phyloP scores from a whole-genome alignment of 2,113 vertebrate species.

The Albula glossodonta region DNA sequence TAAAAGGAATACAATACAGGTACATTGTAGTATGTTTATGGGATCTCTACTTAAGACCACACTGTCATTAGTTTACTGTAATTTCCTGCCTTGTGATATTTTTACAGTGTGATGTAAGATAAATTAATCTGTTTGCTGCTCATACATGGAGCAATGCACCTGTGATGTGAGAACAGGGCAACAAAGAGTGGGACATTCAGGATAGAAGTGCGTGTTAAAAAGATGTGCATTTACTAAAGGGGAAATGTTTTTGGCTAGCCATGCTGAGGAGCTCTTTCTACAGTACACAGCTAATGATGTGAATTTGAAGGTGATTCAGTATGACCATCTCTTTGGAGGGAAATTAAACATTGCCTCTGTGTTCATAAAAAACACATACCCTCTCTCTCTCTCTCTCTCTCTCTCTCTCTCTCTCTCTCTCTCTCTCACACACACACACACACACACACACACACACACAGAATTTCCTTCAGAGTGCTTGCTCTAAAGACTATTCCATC shows the following conservation, averaged over 20 bases:
- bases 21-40: too few species aligned
- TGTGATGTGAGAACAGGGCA: background rate
- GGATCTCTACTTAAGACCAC: too few species aligned
- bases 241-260: background rate
- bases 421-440: background rate
- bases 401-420: background rate
- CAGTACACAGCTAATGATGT: conserved; percentile 27
- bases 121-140: too few species aligned
- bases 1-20: too few species aligned
- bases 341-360: background rate
- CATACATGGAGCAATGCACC: background rate
- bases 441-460: too few species aligned
- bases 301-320: conserved; percentile 61
- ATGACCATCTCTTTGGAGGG: background rate
- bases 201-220: background rate
- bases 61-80: background rate
- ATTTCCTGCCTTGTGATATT: too few species aligned
- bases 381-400: too few species aligned
- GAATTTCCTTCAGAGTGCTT: too few species aligned
- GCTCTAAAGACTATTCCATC: too few species aligned
- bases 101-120: too few species aligned
- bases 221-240: background rate
- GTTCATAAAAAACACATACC: background rate
- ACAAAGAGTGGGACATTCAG: background rate
- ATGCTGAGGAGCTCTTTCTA: background rate